Evolutionary conservation across 2,797 vertebrate species (phyloP).

Genomic region (Gymnopithys bicolor): DNA sequence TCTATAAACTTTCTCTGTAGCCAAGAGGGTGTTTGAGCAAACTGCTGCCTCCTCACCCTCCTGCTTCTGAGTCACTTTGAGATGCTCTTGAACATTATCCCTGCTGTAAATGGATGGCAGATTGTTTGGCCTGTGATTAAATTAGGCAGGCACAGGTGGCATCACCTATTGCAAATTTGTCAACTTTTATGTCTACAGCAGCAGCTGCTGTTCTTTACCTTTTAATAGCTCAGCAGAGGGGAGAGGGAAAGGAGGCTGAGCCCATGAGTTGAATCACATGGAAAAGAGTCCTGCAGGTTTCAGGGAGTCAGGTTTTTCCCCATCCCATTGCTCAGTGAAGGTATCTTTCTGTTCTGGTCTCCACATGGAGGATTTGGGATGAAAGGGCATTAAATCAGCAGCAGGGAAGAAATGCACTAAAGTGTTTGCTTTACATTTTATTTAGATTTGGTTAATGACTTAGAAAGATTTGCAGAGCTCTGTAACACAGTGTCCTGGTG

Average conservation of each 20-base stretch:
- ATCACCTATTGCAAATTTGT: slow-evolving; percentile 42
- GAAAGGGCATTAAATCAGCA: neutral
- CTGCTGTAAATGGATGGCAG: neutral
- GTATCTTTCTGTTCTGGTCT: neutral
- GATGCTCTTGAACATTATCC: neutral
- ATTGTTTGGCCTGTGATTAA: slow-evolving; percentile 34
- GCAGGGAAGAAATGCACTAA: neutral
- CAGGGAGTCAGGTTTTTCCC: neutral
- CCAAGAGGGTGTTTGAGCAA: neutral
- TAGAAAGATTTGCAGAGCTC: neutral
- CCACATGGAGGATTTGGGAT: neutral
- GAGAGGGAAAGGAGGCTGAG: neutral
- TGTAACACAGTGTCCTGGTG: neutral
- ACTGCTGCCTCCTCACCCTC: neutral
- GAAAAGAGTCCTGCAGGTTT: neutral
- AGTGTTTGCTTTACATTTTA: neutral
- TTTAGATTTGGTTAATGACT: neutral
- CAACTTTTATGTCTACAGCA: neutral
- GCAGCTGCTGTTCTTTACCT: slow-evolving; percentile 32
- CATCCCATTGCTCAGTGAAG: neutral
- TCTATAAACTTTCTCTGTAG: neutral
- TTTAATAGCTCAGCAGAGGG: neutral
- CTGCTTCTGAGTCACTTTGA: neutral
- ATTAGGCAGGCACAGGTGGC: slow-evolving; percentile 49
- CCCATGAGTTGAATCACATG: neutral